phyloP scores from a whole-genome alignment of 2,888 invertebrate genomes.

The Cordilura impudica region DNA sequence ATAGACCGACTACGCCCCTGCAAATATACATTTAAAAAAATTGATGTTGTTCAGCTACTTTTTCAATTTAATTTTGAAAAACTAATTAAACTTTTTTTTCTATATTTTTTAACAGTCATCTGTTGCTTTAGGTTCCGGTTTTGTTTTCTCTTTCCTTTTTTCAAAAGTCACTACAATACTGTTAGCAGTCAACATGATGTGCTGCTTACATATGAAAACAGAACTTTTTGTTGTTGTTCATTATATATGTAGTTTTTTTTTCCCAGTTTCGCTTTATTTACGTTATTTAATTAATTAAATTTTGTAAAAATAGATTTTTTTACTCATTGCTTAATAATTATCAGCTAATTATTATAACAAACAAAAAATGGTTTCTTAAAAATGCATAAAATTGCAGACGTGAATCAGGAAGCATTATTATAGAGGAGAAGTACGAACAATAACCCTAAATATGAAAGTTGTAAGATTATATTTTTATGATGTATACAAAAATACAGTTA shows the following conservation, averaged over 20 bases:
- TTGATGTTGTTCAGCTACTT: constrained; percentile 49
- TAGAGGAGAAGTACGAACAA: no score
- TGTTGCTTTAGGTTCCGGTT: constrained; percentile 44
- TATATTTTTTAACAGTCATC: constrained; percentile 44
- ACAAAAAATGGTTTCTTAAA: no score
- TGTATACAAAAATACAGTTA: no score
- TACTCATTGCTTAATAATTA: background rate
- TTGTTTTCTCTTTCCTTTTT: background rate
- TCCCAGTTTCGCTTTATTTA: background rate
- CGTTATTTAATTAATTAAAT: background rate
- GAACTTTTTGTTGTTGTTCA: constrained; percentile 23
- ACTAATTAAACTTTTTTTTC: constrained; percentile 60
- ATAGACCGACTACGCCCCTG: background rate
- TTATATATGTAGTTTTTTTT: no score
- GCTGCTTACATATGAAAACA: constrained; percentile 14
- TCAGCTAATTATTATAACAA: no score
- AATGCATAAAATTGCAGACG: no score
- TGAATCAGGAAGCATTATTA: no score
- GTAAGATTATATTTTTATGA: no score
- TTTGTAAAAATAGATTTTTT: background rate
- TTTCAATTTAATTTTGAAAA: constrained; percentile 60
- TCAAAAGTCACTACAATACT: constrained; percentile 53
- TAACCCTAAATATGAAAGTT: no score
- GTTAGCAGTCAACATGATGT: constrained; percentile 44
- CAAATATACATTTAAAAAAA: background rate